Evolutionary conservation across 2,888 invertebrate genomes (phyloP).

Genomic region (Congeria kusceri): DNA sequence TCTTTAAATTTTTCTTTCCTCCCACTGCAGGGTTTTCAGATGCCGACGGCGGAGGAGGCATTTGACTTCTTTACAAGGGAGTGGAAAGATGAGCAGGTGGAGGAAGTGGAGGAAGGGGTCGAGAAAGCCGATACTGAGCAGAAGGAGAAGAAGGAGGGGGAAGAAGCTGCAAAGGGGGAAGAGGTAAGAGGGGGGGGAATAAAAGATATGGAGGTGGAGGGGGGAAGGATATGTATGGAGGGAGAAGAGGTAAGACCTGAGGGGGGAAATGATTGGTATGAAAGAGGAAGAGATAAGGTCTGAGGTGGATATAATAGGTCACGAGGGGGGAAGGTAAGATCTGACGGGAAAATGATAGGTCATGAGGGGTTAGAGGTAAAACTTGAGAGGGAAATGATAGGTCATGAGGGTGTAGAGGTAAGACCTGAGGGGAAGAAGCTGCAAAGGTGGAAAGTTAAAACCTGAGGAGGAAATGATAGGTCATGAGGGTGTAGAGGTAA

Average conservation of each 20-base stretch:
- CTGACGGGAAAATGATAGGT: not conserved
- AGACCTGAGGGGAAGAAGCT: too few relatives aligned
- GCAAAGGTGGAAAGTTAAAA: too few relatives aligned
- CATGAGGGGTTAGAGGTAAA: not conserved
- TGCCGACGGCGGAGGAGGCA: constrained; percentile 83
- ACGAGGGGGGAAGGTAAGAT: not conserved
- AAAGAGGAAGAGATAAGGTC: not conserved
- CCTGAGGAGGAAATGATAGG: too few relatives aligned
- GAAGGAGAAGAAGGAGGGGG: constrained; percentile 65
- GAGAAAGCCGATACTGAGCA: constrained; percentile 67
- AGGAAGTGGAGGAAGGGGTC: constrained; percentile 64
- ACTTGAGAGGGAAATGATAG: not conserved
- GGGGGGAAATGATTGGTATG: not conserved
- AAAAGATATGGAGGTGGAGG: constrained; percentile 60
- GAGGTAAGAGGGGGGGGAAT: constrained; percentile 52
- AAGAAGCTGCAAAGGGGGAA: constrained; percentile 64
- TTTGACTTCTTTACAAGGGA: constrained; percentile 86
- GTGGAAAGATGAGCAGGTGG: constrained; percentile 82
- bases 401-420: too few relatives aligned
- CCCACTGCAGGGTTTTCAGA: constrained; percentile 61
- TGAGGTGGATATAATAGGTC: not conserved
- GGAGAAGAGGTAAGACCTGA: constrained; percentile 28
- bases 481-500: too few relatives aligned
- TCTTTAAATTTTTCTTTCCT: too few relatives aligned
- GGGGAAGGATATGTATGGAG: constrained; percentile 47